phyloP scores from a whole-genome alignment of 2,113 vertebrate species.

The Corydoras sp. region DNA sequence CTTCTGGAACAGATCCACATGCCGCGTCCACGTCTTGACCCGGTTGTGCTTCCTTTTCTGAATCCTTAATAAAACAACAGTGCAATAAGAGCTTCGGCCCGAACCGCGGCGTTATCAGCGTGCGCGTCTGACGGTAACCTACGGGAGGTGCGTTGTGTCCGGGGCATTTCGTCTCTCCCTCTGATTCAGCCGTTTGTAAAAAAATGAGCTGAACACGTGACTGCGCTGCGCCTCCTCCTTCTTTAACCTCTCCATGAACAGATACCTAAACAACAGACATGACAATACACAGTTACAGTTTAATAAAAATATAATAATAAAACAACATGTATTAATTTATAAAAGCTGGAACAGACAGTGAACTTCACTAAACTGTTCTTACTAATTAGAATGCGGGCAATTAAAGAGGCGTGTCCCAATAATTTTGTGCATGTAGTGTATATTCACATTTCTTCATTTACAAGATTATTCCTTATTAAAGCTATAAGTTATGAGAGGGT shows the following conservation, averaged over 20 bases:
- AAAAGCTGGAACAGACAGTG: no score
- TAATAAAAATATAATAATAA: no score
- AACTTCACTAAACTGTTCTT: no score
- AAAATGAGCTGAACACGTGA: conserved; percentile 98
- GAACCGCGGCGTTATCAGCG: not conserved
- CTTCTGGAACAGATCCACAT: conserved; percentile 96
- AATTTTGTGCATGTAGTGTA: no score
- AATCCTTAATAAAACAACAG: conserved; percentile 64
- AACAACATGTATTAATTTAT: no score
- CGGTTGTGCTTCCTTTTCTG: conserved; percentile 89
- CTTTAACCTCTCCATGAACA: conserved; percentile 91
- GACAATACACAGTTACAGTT: no score
- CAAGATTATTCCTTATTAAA: no score
- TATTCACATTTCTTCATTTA: no score
- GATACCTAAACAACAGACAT: conserved; percentile 68
- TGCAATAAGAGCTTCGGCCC: not conserved
- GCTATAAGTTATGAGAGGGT: no score
- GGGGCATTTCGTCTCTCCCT: conserved; percentile 78
- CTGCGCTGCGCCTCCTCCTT: conserved; percentile 88
- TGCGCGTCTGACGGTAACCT: conserved; percentile 53
- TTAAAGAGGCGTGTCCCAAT: no score
- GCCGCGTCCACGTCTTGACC: conserved; percentile 96
- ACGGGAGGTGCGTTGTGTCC: conserved; percentile 85
- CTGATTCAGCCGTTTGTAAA: conserved; percentile 97
- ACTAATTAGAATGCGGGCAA: no score